Evolutionary conservation across 2,797 vertebrate genomes (phyloP), one percentile per base, ranked within the genome.

Genomic region (Aotus griseimembra): DNA sequence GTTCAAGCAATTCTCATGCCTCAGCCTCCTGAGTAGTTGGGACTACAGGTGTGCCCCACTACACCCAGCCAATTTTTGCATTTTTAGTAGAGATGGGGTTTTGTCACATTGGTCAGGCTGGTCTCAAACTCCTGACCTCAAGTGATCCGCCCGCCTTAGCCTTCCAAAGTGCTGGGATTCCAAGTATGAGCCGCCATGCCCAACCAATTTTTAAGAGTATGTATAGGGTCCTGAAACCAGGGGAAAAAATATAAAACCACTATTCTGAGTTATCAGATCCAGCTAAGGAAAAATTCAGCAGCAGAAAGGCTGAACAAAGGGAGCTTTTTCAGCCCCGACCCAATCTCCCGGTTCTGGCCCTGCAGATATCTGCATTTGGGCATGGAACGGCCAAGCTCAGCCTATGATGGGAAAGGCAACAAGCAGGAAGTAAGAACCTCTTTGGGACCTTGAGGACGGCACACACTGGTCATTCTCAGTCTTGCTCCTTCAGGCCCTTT

Each of bases 241-340:
- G 86, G 86, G 61, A 19, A 64, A 75, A 5, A 15, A 64, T 33
- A 33, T 39, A 82, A 81, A 90, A 67, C 17, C 1, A 0, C 58
- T 36, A 13, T 57, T 72, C 64, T 5, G 22, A 72, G 80, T 24
- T 48, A 10, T 50, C 17, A 48, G 72, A n/a, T 28, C 30, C 91
- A 30, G 67, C 41, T 4, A 3, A 30, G 30, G 41, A 75, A 90
- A 41, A 86, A 76, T 9, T 73, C n/a, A 24, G 28, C 0, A 3
- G 77, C 52, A 64, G 93, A 95, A 30, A 70, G 1, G 7, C 33
- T 2, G 50, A 85, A n/a, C 30, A 52, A 72, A 94, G 92, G 92
- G 36, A 80, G 17, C 85, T 93, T 85, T 97, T 77, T 96, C 95
- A 88, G 87, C 86, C 97, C 10, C 24, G 76, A 70, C 89, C 90